Conservation (phyloP, 2,888 invertebrate species). For the Diaphora mendica region DNA sequence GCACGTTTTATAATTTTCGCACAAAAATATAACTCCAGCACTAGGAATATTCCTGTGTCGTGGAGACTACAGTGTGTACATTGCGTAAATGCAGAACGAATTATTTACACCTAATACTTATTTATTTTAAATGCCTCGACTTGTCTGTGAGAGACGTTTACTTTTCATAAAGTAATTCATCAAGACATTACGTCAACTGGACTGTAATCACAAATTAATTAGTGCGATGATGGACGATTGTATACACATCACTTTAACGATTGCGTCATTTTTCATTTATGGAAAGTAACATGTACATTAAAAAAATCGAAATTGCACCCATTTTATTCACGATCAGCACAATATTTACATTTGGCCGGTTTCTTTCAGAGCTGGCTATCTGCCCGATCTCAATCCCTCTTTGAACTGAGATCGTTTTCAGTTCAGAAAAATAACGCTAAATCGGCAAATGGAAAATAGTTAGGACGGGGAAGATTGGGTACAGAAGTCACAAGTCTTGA, state of each 20-base stretch:
- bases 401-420: neutral
- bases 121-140: neutral
- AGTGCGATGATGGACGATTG: neutral
- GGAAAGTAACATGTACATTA: neutral
- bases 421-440: neutral
- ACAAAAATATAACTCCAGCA: no score
- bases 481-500: no score
- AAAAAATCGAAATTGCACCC: neutral
- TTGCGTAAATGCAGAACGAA: neutral
- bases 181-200: neutral
- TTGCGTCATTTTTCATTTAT: neutral
- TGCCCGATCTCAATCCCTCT: neutral
- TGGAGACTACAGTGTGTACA: no score
- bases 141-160: neutral
- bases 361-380: neutral
- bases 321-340: neutral
- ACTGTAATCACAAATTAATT: neutral
- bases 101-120: no score
- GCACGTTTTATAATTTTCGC: no score
- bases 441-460: neutral
- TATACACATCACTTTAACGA: neutral
- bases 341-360: neutral
- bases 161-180: neutral
- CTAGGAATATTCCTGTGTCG: no score
- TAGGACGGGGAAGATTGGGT: neutral